Conservation (phyloP, 2,888 invertebrate genomes). For the Noctua janthe region DNA sequence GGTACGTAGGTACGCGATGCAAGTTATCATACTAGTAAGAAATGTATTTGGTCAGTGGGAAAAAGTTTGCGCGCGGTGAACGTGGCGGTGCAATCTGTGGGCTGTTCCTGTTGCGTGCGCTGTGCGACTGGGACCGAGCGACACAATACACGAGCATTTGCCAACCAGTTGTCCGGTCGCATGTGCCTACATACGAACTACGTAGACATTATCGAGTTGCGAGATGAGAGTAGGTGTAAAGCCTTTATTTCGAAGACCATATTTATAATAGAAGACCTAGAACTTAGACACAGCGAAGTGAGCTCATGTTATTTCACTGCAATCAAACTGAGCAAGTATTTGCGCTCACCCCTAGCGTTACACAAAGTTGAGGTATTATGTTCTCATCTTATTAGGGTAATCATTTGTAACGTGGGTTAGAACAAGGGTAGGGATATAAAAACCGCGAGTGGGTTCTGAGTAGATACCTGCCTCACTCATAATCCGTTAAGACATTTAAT, state of each 20-base stretch:
- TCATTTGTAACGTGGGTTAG: conserved; percentile 16
- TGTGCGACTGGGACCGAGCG: not conserved
- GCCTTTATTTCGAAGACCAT: not conserved
- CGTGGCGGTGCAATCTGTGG: conserved; percentile 6
- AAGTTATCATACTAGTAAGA: not conserved
- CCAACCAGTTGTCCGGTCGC: too few relatives aligned
- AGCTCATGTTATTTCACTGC: not conserved
- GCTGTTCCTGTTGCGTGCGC: conserved; percentile 4
- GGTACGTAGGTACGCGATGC: not conserved
- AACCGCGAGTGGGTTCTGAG: not conserved
- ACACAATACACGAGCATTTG: not conserved
- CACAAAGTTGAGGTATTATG: conserved; percentile 1
- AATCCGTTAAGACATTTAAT: not conserved
- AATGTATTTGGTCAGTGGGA: not conserved
- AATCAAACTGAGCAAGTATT: conserved; percentile 2
- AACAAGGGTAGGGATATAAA: not conserved
- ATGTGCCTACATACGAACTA: too few relatives aligned
- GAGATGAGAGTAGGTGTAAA: not conserved
- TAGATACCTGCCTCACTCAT: not conserved
- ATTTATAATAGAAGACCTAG: not conserved
- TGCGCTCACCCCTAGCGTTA: not conserved
- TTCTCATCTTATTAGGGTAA: conserved; percentile 30
- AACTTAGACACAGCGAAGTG: not conserved
- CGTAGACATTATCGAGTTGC: too few relatives aligned
- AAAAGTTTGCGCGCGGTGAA: not conserved